Evolutionary conservation across 2,113 vertebrate species (phyloP), one percentile per base, ranked within the genome.

Genomic region (Antigone vipio): DNA sequence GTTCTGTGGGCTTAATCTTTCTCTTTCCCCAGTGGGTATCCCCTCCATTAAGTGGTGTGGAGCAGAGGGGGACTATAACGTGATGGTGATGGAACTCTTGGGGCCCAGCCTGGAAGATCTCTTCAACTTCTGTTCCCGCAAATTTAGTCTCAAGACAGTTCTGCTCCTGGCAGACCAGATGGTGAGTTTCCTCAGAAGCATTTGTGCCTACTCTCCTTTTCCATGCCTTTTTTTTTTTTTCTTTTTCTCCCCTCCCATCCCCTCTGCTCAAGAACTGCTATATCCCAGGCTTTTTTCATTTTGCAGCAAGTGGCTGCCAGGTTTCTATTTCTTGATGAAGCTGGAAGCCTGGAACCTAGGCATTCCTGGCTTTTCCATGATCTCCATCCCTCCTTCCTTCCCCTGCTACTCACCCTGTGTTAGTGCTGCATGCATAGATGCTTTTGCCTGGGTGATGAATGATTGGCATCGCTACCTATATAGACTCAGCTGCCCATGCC

Each of bases 21-120:
- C 27, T 86, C 60, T 73, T 29, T 93, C 62, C 75, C 47, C 93
- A 99, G 99, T 99, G 98, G 99, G 99, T 24, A 99, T 99, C 88
- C 99, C 99, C 4, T 99, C 99, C 53, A 99, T 99, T 98, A 99
- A 99, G 94, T 99, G 99, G 99, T 99, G 99, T 22, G 99, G 99
- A 24, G 99, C 99, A 5, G 99, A 99, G 96, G 99, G 99, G 9
- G 99, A 99, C 98, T 99, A 99, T 97, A 99, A 99, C 2, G 99
- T 99, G 95, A 99, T 99, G 99, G 99, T 99, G 62, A 99, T 99
- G 99, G 99, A 99, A 95, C 98, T 99, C 77, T 98, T 99, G 79
- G 99, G 99, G 40, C 99, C 99, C 64, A 99, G 99, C 93, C 97
- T 99, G 59, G 99, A 99, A 97, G 99, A 99, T 98, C 99, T 99